These are phyloP conservation scores for Sinopyrophorus schimmeli DNA, from an alignment of 2,888 invertebrate species.

Conservation along the genomic window DNA sequence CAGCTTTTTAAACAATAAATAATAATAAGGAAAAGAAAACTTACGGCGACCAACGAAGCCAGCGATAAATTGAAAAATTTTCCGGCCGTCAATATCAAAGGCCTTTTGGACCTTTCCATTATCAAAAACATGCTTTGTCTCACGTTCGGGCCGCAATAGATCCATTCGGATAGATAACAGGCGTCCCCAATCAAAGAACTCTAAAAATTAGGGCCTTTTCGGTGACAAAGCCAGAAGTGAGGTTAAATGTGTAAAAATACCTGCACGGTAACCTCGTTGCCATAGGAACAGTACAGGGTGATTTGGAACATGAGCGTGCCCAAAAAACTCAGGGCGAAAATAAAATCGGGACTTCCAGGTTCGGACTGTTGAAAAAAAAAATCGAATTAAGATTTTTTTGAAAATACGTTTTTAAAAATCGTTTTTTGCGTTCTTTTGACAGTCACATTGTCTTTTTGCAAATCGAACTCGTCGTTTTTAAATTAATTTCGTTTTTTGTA, in stretches of 20 bases:
- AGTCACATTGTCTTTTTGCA: no score
- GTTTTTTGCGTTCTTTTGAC: no score
- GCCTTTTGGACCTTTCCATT: slow-evolving; percentile 41
- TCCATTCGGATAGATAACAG: slow-evolving; percentile 41
- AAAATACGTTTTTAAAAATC: not conserved
- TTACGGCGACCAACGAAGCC: slow-evolving; percentile 33
- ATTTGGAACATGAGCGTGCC: slow-evolving; percentile 41
- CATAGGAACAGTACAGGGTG: slow-evolving; percentile 42
- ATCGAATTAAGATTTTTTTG: not conserved
- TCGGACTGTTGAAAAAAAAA: slow-evolving; percentile 1
- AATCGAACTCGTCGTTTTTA: no score
- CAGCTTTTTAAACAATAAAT: not conserved
- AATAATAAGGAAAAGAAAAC: slow-evolving; percentile 8
- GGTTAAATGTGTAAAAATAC: slow-evolving; percentile 24
- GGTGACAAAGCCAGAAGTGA: no score
- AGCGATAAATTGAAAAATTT: slow-evolving; percentile 41
- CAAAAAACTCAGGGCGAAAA: slow-evolving; percentile 17
- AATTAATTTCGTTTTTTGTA: no score
- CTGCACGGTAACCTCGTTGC: slow-evolving; percentile 41
- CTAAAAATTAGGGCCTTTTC: no score
- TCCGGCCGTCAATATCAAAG: slow-evolving; percentile 39
- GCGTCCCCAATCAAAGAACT: slow-evolving; percentile 37
- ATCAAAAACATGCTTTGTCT: slow-evolving; percentile 38
- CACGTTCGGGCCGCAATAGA: slow-evolving; percentile 28
- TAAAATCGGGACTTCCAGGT: slow-evolving; percentile 17